These are phyloP conservation scores for Cyrtodaria siliqua DNA, from an alignment of 2,888 invertebrate species.

Conservation along the genomic window DNA sequence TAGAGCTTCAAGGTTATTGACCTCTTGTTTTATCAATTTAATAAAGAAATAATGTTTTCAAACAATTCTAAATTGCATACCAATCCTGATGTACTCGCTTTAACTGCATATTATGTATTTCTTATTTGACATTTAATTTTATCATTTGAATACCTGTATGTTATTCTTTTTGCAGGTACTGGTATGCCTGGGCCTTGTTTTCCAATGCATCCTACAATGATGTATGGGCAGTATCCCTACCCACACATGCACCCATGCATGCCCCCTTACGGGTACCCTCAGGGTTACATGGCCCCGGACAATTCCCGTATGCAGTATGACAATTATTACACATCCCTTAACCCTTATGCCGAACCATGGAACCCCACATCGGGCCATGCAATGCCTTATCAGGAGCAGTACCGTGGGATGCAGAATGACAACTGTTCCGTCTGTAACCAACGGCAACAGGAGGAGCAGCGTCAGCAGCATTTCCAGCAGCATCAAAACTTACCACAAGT, in stretches of 20 bases:
- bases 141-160: too few species aligned
- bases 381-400: slow-evolving; percentile 6
- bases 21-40: too few species aligned
- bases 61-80: too few species aligned
- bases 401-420: neutral
- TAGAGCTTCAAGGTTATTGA: too few species aligned
- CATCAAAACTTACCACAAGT: neutral
- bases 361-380: slow-evolving; percentile 26
- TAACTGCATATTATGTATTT: too few species aligned
- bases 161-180: slow-evolving; percentile 42
- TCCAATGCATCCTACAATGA: slow-evolving; percentile 56
- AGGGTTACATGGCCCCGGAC: slow-evolving; percentile 54
- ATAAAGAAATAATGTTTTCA: too few species aligned
- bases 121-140: too few species aligned
- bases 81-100: too few species aligned
- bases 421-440: slow-evolving; percentile 38
- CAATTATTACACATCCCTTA: slow-evolving; percentile 50
- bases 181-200: slow-evolving; percentile 61
- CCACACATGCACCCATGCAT: slow-evolving; percentile 52
- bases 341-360: slow-evolving; percentile 68
- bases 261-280: slow-evolving; percentile 41
- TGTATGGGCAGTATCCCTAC: slow-evolving; percentile 59
- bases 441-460: slow-evolving; percentile 20
- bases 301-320: slow-evolving; percentile 46
- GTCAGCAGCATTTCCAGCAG: slow-evolving; percentile 12